Evolutionary conservation across 2,888 invertebrate genomes (phyloP), one percentile per base, ranked within the genome.

Genomic region (Scaptomyza cyrtandrae): DNA sequence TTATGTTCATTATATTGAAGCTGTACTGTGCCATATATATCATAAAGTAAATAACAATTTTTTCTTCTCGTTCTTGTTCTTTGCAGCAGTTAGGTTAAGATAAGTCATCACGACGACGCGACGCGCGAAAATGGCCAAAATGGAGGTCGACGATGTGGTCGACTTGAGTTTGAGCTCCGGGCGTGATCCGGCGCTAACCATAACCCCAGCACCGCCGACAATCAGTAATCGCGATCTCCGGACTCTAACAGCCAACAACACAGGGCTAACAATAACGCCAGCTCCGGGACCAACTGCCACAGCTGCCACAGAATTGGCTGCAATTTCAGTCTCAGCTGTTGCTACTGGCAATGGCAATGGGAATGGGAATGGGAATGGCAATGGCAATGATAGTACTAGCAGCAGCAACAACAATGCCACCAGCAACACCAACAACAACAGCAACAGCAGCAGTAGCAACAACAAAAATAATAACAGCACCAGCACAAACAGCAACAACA

Each of bases 111-210:
- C 88, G 82, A 91, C 90, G 91, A 88, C 90, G 84, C 90, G 90
- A 84, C 85, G 86, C 73, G 87, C 88, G 76, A 90, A 90, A 85
- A 92, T 92, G 94, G 94, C 94, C 91, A 95, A 95, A 93, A 97
- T 97, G 97, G 97, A 97, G 93, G 95, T 96, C 91, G 97, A 97
- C 93, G 97, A 97, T 90, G 97, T 97, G 80, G 97, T 97, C 89
- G 97, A 97, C 94, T 94, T 97, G 89, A 97, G 97, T 93, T 94
- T 97, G 48, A 91, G 91, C 55, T 90, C 92, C 56, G 91, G 91
- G n/a, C 86, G 92, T 70, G 92, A 92, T 82, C 90, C 90, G 65
- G 91, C 92, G 59, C 75, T 92, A 35, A 92, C 91, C 52, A 92
- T 92, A 86, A 91, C 92, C 69, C 90, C 90, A 62, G 86, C 85